Evolutionary conservation across 2,113 vertebrate genomes (phyloP).

Genomic region (Oophaga pumilio): DNA sequence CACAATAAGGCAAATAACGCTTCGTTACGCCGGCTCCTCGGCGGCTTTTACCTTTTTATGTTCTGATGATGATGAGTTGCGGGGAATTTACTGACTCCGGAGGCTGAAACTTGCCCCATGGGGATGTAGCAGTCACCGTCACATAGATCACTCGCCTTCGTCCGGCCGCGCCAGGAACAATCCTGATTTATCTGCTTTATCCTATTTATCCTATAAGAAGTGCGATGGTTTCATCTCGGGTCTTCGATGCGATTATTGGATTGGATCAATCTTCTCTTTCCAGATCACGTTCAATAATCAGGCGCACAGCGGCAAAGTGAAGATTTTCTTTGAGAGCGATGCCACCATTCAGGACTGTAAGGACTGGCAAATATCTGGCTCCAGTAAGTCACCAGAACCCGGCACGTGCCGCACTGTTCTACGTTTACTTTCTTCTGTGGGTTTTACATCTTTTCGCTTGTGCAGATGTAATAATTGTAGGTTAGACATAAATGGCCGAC

Average conservation of each 20-base stretch:
- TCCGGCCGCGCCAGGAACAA: background rate
- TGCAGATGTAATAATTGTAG: too few species aligned
- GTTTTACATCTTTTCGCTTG: too few species aligned
- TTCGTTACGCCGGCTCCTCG: too few species aligned
- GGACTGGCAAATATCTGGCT: slow-evolving; percentile 86
- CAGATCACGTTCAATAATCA: slow-evolving; percentile 91
- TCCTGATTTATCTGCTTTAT: background rate
- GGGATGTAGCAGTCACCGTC: background rate
- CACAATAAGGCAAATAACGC: slow-evolving; percentile 76
- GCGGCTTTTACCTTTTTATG: background rate
- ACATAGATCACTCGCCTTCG: background rate
- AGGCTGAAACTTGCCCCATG: background rate
- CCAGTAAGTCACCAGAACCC: slow-evolving; percentile 71
- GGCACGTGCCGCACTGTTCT: too few species aligned
- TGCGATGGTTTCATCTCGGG: too few species aligned
- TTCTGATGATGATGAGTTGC: background rate
- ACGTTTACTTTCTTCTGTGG: too few species aligned
- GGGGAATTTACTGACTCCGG: background rate
- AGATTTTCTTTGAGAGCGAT: slow-evolving; percentile 87
- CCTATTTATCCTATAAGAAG: too few species aligned
- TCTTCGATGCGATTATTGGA: too few species aligned
- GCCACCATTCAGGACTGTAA: slow-evolving; percentile 81
- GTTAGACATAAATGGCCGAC: too few species aligned
- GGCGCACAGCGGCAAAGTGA: slow-evolving; percentile 92
- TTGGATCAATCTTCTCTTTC: slow-evolving; percentile 11